Conservation (phyloP, 2,113 vertebrate species). For the Gymnogyps californianus region DNA sequence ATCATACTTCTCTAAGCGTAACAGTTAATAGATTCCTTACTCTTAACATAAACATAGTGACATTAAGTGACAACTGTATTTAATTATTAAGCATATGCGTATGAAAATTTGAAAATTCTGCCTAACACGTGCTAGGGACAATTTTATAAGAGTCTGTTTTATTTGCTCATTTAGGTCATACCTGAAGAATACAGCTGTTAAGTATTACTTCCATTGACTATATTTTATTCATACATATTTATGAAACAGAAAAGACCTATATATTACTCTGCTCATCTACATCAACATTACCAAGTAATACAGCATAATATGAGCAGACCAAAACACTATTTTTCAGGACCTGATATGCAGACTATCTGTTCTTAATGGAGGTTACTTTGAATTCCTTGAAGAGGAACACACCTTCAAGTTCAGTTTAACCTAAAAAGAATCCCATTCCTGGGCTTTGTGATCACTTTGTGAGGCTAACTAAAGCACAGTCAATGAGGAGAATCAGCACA, state of each 20-base stretch:
- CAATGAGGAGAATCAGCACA: not conserved
- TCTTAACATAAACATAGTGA: not conserved
- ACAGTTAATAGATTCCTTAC: not conserved
- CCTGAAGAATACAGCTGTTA: not conserved
- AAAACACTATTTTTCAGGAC: not conserved
- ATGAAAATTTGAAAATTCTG: not conserved
- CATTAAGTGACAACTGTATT: not conserved
- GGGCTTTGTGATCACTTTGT: not conserved
- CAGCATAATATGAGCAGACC: not conserved
- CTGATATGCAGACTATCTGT: not conserved
- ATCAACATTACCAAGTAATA: not conserved
- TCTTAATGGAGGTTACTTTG: not conserved
- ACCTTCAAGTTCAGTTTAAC: not conserved
- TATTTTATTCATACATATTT: not conserved
- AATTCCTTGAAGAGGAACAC: not conserved
- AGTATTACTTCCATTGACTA: not conserved
- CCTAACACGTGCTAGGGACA: not conserved
- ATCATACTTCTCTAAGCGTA: not conserved
- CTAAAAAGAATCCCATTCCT: not conserved
- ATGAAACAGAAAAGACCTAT: not conserved
- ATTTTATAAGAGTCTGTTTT: not conserved
- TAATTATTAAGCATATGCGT: not conserved
- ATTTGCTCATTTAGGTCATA: not conserved
- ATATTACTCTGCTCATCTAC: not conserved
- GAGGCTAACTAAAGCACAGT: not conserved